Evolutionary conservation across 2,113 vertebrate genomes (phyloP).

Genomic region (Oryzias curvinotus): DNA sequence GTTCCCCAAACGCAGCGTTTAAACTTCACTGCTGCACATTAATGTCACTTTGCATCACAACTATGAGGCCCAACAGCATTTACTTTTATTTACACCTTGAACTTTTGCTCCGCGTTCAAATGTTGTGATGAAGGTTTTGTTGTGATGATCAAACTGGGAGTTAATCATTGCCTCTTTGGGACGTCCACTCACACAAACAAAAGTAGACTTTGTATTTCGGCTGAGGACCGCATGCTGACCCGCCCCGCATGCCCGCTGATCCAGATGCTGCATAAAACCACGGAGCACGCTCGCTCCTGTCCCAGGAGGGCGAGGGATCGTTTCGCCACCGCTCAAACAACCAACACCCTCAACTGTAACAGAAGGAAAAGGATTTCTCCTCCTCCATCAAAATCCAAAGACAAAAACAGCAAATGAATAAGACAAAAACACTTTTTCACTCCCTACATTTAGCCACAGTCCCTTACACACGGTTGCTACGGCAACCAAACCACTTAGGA

Average conservation of each 20-base stretch:
- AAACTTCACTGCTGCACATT: no score
- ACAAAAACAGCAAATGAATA: background rate
- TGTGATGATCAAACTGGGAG: conserved; percentile 4
- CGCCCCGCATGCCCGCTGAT: conserved; percentile 41
- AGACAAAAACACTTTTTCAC: no score
- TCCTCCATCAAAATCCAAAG: conserved; percentile 10
- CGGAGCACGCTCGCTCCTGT: conserved; percentile 6
- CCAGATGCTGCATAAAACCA: background rate
- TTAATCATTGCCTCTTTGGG: conserved; percentile 57
- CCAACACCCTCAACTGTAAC: background rate
- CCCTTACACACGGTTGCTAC: no score
- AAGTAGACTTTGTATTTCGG: conserved; percentile 52
- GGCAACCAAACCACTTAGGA: no score
- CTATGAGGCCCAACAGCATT: no score
- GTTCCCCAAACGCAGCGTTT: no score
- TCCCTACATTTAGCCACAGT: no score
- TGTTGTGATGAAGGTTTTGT: no score
- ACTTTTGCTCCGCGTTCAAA: no score
- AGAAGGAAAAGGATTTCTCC: conserved; percentile 30
- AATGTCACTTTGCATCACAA: no score
- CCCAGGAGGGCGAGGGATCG: background rate
- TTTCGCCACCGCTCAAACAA: background rate
- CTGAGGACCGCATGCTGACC: conserved; percentile 44
- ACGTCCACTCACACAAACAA: conserved; percentile 33
- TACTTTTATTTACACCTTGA: no score